Conservation (phyloP, 2,888 invertebrate species). For the Digitonthophagus gazella region DNA sequence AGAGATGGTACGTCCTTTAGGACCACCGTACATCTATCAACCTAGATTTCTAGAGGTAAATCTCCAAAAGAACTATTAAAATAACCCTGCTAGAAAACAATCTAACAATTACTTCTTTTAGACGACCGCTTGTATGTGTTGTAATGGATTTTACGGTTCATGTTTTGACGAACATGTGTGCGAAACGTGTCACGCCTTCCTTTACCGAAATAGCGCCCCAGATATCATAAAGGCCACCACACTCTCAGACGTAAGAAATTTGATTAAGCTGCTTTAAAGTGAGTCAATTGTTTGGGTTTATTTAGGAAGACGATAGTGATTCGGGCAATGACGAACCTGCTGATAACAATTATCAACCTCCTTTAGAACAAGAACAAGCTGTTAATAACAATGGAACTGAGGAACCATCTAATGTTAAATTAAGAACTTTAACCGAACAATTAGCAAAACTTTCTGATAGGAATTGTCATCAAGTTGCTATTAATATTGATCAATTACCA, state of each 20-base stretch:
- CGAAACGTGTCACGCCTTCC: constrained; percentile 86
- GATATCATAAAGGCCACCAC: constrained; percentile 38
- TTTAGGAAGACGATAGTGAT: constrained; percentile 71
- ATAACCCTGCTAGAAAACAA: too few species aligned
- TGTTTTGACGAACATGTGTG: constrained; percentile 90
- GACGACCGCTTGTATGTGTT: constrained; percentile 74
- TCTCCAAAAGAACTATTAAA: background rate
- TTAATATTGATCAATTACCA: constrained; percentile 42
- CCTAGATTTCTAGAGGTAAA: constrained; percentile 9
- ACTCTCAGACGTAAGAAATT: constrained; percentile 48
- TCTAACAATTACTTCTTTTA: constrained; percentile 51
- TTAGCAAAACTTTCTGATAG: constrained; percentile 33
- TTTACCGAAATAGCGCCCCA: constrained; percentile 71
- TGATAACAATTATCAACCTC: constrained; percentile 54
- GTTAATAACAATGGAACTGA: constrained; percentile 25
- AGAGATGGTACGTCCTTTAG: background rate
- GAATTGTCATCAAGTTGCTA: constrained; percentile 31
- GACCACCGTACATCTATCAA: constrained; percentile 13
- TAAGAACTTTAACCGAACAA: constrained; percentile 30
- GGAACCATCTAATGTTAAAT: constrained; percentile 27
- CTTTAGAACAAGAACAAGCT: constrained; percentile 26
- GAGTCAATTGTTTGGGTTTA: constrained; percentile 14
- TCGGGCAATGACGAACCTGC: constrained; percentile 94
- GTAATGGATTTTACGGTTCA: constrained; percentile 90
- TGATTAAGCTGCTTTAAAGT: background rate